A percentile compares a stretch with the other conserved stretches of the same genome.
These are phyloP conservation scores for Indicator indicator DNA, from an alignment of 2,113 vertebrate species.

Conservation along the genomic window DNA sequence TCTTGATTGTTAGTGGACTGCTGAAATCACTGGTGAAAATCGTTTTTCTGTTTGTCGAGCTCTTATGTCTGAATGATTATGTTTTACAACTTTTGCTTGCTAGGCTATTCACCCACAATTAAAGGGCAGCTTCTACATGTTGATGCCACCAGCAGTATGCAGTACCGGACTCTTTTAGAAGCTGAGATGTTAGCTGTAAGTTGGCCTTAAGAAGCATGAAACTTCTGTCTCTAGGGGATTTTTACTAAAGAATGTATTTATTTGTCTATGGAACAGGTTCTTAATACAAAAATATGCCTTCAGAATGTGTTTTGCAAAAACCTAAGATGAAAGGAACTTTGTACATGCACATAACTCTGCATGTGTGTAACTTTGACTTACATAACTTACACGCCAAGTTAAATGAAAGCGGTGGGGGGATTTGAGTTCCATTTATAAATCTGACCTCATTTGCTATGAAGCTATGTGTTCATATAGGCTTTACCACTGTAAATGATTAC, in stretches of 20 bases:
- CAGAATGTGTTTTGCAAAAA: background rate
- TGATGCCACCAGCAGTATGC: slow-evolving; percentile 98
- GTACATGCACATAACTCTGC: background rate
- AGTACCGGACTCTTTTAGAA: slow-evolving; percentile 94
- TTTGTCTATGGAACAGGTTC: background rate
- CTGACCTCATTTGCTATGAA: background rate
- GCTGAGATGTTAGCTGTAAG: slow-evolving; percentile 98
- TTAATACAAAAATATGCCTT: background rate
- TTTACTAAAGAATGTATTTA: background rate
- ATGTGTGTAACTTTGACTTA: background rate
- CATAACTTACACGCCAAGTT: background rate
- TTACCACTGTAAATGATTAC: background rate
- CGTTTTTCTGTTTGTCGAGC: background rate
- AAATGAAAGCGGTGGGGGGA: background rate
- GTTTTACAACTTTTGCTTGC: background rate
- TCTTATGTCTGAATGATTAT: background rate
- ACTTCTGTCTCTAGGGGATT: background rate
- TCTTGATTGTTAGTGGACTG: background rate
- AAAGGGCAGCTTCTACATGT: slow-evolving; percentile 97
- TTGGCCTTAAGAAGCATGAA: background rate
- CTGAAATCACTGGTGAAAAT: background rate
- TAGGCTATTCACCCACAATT: slow-evolving; percentile 95
- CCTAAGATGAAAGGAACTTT: background rate
- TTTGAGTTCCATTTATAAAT: background rate
- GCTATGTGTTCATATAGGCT: background rate